Percentiles rank a stretch among this genome's conserved stretches.
These are phyloP conservation scores for Ceyx erithaca DNA, from an alignment of 2,797 vertebrate species.

Conservation along the genomic window DNA sequence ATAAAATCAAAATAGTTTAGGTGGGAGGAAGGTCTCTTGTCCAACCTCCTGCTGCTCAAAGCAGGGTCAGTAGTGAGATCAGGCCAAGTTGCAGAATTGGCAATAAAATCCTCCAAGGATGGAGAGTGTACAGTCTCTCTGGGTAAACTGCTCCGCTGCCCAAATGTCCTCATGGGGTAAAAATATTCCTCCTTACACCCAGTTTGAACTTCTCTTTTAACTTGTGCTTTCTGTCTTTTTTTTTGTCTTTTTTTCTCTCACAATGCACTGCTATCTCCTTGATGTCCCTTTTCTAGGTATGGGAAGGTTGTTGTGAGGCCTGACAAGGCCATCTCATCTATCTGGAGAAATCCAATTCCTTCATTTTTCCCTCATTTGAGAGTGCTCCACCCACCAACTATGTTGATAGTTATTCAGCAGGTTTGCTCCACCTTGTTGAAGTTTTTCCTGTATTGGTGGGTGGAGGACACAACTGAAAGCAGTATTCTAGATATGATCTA, in stretches of 20 bases:
- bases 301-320: background rate
- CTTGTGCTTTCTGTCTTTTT: background rate
- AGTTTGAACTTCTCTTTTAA: background rate
- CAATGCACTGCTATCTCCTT: background rate
- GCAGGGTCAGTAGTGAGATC: background rate
- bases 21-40: background rate
- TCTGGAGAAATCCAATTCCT: background rate
- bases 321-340: fast-evolving
- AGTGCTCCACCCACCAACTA: background rate
- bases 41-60: background rate
- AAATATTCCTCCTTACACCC: background rate
- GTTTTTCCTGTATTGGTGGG: background rate
- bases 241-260: background rate
- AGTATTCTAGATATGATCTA: background rate
- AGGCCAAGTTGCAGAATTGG: background rate
- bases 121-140: background rate
- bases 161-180: background rate
- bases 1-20: background rate
- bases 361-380: background rate
- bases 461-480: background rate
- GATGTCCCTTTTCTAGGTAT: background rate
- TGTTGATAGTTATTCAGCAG: background rate
- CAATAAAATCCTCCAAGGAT: background rate
- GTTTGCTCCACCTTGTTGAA: background rate
- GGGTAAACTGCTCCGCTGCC: background rate